These are phyloP conservation scores for Meles meles DNA, from an alignment of 2,113 vertebrate species.

Conservation along the genomic window DNA sequence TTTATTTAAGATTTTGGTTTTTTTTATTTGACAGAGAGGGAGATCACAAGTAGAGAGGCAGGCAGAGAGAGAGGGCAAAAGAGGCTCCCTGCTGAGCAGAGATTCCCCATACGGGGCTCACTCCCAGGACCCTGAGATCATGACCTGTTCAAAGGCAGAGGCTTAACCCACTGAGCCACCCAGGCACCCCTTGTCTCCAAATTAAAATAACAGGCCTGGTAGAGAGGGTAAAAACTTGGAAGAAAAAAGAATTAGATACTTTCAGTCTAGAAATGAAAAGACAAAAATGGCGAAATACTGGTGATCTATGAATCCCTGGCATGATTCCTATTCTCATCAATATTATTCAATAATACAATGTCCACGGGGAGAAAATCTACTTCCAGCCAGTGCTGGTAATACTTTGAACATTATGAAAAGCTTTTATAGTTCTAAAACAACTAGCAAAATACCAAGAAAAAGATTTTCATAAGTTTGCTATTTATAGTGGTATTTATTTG, in stretches of 20 bases:
- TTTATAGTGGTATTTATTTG: conserved; percentile 74
- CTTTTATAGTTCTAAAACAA: conserved; percentile 29
- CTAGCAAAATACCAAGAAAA: conserved; percentile 3
- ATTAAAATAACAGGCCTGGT: background rate
- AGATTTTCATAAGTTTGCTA: conserved; percentile 64
- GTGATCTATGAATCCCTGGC: background rate
- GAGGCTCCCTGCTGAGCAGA: too few species aligned
- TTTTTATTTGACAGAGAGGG: too few species aligned
- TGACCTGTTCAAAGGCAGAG: too few species aligned
- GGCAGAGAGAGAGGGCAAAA: too few species aligned
- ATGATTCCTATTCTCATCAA: background rate
- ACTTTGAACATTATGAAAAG: conserved; percentile 24
- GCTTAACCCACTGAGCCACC: too few species aligned
- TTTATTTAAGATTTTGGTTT: too few species aligned
- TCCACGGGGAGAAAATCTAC: background rate
- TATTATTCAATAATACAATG: background rate
- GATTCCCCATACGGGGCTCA: too few species aligned
- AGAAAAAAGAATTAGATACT: background rate
- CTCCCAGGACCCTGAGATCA: too few species aligned
- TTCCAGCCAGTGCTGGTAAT: background rate
- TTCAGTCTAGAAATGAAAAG: background rate
- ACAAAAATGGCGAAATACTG: background rate
- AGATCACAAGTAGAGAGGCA: too few species aligned
- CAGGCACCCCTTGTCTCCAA: background rate
- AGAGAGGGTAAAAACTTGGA: background rate